Conservation (phyloP, 2,113 vertebrate genomes). For the Tringa solitaria region DNA sequence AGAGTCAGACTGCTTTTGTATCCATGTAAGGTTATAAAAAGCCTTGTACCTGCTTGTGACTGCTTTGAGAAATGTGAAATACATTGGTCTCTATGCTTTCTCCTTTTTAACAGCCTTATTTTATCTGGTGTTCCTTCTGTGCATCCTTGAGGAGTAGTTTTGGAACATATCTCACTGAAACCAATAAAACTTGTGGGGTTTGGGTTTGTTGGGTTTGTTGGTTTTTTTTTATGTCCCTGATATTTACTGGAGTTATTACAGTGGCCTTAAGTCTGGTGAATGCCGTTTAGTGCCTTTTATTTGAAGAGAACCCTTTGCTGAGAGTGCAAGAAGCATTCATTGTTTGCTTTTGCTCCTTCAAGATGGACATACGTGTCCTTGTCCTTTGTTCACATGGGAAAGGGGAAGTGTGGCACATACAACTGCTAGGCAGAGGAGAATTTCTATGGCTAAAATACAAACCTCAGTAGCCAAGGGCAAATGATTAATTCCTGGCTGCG, state of each 20-base stretch:
- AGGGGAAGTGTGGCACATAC: not conserved
- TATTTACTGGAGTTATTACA: not conserved
- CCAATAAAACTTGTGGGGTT: not conserved
- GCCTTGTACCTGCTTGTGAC: not conserved
- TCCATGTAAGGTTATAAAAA: not conserved
- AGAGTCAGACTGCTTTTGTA: not conserved
- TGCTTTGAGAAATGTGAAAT: not conserved
- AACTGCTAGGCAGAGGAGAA: not conserved
- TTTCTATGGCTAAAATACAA: not conserved
- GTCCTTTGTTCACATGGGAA: not conserved
- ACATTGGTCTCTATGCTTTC: not conserved
- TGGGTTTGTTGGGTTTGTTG: not conserved
- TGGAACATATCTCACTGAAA: not conserved
- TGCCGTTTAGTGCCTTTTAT: not conserved
- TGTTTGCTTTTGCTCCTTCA: not conserved
- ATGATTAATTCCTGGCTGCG: not conserved
- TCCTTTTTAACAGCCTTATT: not conserved
- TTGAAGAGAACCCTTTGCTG: not conserved
- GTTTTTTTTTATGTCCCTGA: not conserved
- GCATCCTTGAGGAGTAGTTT: not conserved
- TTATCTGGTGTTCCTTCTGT: not conserved
- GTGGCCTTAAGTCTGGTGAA: not conserved
- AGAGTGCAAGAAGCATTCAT: not conserved
- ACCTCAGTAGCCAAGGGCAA: not conserved
- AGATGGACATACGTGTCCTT: rapidly evolving